Base-by-base conservation (phyloP, 2,888 invertebrate species). In the Callinectes sapidus region DNA sequence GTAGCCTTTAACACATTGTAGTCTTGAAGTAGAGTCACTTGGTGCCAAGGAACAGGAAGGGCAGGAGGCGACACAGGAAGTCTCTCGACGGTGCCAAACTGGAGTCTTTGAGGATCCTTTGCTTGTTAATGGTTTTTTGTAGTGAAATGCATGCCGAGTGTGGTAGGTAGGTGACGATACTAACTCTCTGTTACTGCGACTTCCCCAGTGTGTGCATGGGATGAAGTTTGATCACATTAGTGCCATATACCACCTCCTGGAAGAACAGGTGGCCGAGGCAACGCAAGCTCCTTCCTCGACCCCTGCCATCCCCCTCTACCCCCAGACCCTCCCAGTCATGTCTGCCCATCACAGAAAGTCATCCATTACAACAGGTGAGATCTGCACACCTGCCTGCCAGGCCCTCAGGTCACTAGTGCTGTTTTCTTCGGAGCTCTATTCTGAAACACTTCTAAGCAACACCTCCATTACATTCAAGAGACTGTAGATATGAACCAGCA, bases 331-430 rank as follows among this genome's bases (percentile, higher is more conserved):
- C 77, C 94, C 95, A 95, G 95, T 96, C 87, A 95, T 95, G 77
- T 95, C 95, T 18, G 95, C 95, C 61, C 96, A 96, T 42, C 96
- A 96, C 93, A 95, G 96, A 91, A 95, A 96, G 92, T 96, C 96
- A 39, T 96, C 96, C 95, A 96, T 96, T 93, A 96, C 96, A 0
- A 96, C 96, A n/a, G 96, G 96, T 91, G 61, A 96, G 96, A 95
- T 92, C 8, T 35, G 14, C 16, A 14, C 54, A 42, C 35, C 55
- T 48, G 61, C 35, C 55, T 48, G 61, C 16, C 14, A 14, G n/a
- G 35, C 10, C 3, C 32, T 35, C 35, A 35, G 35, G 81, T 18
- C 32, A 13, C 32, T 35, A 13, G 28, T 88, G 61, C 28, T 32
- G 23, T 54, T 13, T 5, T 88, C n/a, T 39, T 42, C n/a, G 3